phyloP scores from a whole-genome alignment of 2,113 vertebrate genomes.

The Panthera uncia region DNA sequence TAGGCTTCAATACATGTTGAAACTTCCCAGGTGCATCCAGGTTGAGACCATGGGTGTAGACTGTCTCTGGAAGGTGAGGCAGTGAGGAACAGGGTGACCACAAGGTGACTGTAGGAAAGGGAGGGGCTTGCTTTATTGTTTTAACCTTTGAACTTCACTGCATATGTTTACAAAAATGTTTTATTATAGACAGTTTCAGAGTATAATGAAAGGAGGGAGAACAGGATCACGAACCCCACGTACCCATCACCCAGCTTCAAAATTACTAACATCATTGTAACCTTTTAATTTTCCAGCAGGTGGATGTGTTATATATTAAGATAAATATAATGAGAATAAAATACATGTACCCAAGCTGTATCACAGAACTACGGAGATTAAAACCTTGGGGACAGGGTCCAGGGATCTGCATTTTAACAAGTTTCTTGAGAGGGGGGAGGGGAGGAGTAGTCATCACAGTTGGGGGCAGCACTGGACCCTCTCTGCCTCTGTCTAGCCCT shows the following conservation, averaged over 20 bases:
- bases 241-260: neutral
- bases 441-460: neutral
- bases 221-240: neutral
- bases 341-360: neutral
- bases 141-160: neutral
- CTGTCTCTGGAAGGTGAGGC: neutral
- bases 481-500: neutral
- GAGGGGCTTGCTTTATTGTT: neutral
- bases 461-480: neutral
- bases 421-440: neutral
- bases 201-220: neutral
- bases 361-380: neutral
- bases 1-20: neutral
- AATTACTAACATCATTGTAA: neutral
- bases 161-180: neutral
- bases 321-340: neutral
- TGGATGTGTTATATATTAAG: neutral
- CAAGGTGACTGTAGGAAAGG: neutral
- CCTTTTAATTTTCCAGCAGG: neutral
- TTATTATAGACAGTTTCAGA: neutral
- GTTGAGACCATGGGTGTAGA: neutral
- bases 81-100: neutral
- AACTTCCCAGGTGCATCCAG: neutral
- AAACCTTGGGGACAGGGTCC: neutral
- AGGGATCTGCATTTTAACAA: neutral